Conservation (phyloP, 2,797 vertebrate genomes). For the Kryptopterus vitreolus region DNA sequence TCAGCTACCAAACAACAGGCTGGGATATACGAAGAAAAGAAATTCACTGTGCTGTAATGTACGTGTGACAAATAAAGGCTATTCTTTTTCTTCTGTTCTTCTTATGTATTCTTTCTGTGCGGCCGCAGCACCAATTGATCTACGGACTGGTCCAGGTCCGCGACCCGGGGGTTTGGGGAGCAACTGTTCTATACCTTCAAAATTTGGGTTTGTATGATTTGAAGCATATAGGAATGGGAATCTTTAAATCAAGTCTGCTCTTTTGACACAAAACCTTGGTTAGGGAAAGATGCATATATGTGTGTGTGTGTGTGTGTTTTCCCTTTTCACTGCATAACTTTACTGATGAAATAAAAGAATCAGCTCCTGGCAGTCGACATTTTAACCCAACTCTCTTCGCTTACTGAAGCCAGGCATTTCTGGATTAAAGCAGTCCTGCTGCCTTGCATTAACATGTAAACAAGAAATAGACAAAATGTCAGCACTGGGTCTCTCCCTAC, state of each 20-base stretch:
- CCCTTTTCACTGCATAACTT: not conserved
- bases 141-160: too few relatives aligned
- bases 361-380: conserved; percentile 19
- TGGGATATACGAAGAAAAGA: too few relatives aligned
- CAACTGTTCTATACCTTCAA: not conserved
- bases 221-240: not conserved
- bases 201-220: not conserved
- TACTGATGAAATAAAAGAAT: conserved; percentile 2
- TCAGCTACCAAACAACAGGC: too few relatives aligned
- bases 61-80: too few relatives aligned
- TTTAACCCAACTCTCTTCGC: not conserved
- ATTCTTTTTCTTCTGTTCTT: too few relatives aligned
- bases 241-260: not conserved
- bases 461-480: conserved; percentile 55
- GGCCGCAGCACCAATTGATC: too few relatives aligned
- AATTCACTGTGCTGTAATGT: too few relatives aligned
- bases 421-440: conserved; percentile 35
- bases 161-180: too few relatives aligned
- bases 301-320: too few relatives aligned
- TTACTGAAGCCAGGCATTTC: not conserved
- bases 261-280: not conserved
- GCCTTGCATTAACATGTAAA: conserved; percentile 63
- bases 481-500: conserved; percentile 35
- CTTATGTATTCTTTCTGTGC: too few relatives aligned
- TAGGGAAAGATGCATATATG: not conserved